Evolutionary conservation across 2,888 invertebrate genomes (phyloP).

Genomic region (Corythucha ciliata): DNA sequence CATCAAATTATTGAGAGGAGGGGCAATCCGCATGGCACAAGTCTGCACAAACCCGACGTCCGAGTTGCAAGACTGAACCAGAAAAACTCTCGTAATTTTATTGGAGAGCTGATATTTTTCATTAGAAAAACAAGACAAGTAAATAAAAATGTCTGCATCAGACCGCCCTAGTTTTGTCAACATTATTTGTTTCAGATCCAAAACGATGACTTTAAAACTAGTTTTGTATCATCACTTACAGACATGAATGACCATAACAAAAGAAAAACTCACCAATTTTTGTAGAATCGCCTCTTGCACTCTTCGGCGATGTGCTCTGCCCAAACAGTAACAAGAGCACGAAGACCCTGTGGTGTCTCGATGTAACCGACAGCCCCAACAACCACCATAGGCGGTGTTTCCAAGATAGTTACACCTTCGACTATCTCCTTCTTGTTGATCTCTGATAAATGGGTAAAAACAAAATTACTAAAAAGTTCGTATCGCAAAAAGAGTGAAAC

Average conservation of each 20-base stretch:
- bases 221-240: too few relatives aligned
- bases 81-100: too few relatives aligned
- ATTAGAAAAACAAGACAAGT: too few relatives aligned
- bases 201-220: too few relatives aligned
- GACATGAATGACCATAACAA: neutral
- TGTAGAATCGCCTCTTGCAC: slow-evolving; percentile 97
- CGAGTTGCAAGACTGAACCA: too few relatives aligned
- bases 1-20: slow-evolving; percentile 28
- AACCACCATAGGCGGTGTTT: slow-evolving; percentile 95
- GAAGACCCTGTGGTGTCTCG: slow-evolving; percentile 93
- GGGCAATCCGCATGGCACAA: slow-evolving; percentile 18
- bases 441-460: slow-evolving; percentile 52
- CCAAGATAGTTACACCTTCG: slow-evolving; percentile 95
- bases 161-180: too few relatives aligned
- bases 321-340: slow-evolving; percentile 92
- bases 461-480: neutral
- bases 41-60: too few relatives aligned
- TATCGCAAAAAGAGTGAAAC: slow-evolving; percentile 42
- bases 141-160: too few relatives aligned
- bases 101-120: too few relatives aligned
- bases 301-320: slow-evolving; percentile 99
- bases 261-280: slow-evolving; percentile 82
- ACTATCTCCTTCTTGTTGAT: slow-evolving; percentile 99
- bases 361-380: slow-evolving; percentile 98
- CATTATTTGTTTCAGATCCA: too few relatives aligned